Evolutionary conservation across 2,113 vertebrate species (phyloP), one percentile per base, ranked within the genome.

Genomic region (Mesoclemmys tuberculata): DNA sequence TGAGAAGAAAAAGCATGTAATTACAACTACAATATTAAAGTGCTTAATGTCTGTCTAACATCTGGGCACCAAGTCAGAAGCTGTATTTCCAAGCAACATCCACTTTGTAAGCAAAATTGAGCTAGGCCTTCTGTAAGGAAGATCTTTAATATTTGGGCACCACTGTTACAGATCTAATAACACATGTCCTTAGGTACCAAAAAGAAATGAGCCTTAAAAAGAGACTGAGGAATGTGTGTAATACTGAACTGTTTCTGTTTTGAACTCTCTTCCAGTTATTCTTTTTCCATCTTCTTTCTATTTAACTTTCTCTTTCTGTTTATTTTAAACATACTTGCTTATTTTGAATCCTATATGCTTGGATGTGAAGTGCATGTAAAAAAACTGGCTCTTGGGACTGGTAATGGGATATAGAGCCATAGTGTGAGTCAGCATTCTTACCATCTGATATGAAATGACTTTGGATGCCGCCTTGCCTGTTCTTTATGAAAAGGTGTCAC

Each of bases 41-140:
- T 94, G 88, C 74, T 96, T 97, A 93, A 96, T 92, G 94, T 93
- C 93, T 97, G 96, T 79, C 94, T 96, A 93, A 93, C 90, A 93
- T 96, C 94, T 97, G 87, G 92, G 87, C 90, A 51, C 77, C 90
- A 79, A 97, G 89, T 95, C 83, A 89, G 92, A 94, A 94, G 88
- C 90, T 51, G 4, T 89, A 29, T 96, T 95, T 95, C 89, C 64
- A 88, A 82, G 56, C 84, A 90, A 4, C 38, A 31, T 10, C 89
- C 61, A 89, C 77, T 88, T 58, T 84, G 71, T 81, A 92, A 94
- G 90, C 89, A 88, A 90, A 35, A 92, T 85, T 46, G 1, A 89
- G 86, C 84, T 38, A 46, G 31, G 64, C 38, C 55, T n/a, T 78
- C 85, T 84, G 77, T 54, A 80, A 82, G 84, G 84, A 74, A 92